A percentile compares a stretch with the other conserved stretches of the same genome.
Conservation (phyloP, 2,888 invertebrate species). For the Gymnocheta viridis region DNA sequence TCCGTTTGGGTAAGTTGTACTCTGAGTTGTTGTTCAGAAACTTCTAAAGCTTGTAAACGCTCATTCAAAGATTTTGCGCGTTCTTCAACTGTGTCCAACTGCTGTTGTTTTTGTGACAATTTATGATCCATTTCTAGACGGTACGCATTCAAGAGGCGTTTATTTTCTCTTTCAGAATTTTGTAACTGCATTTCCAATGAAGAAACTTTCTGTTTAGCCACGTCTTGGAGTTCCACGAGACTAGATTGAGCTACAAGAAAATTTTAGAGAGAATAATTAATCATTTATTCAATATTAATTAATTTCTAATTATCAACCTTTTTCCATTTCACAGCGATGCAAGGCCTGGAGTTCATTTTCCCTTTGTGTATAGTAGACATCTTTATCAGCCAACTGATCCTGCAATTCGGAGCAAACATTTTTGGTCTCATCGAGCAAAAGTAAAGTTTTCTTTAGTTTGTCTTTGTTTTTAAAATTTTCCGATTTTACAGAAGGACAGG, state of each 20-base stretch:
- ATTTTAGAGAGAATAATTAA: background rate
- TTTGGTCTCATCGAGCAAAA: conserved; percentile 77
- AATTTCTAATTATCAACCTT: conserved; percentile 74
- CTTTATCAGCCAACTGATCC: conserved; percentile 79
- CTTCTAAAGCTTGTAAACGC: conserved; percentile 74
- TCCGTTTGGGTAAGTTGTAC: conserved; percentile 77
- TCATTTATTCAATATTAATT: background rate
- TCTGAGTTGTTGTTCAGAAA: conserved; percentile 76
- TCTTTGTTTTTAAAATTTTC: conserved; percentile 74
- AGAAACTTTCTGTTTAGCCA: conserved; percentile 77
- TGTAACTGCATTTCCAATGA: conserved; percentile 77
- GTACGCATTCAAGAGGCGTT: conserved; percentile 75
- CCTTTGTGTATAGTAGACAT: conserved; percentile 76
- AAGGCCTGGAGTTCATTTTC: conserved; percentile 79
- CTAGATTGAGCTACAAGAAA: conserved; percentile 84
- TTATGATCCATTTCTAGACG: conserved; percentile 76
- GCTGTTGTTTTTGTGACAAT: conserved; percentile 76
- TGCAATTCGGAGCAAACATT: conserved; percentile 78
- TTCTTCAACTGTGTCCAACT: conserved; percentile 81
- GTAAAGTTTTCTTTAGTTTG: conserved; percentile 76
- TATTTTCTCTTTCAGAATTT: conserved; percentile 76
- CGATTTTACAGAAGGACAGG: conserved; percentile 76
- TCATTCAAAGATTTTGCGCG: conserved; percentile 75
- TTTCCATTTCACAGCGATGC: conserved; percentile 79
- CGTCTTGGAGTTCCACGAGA: conserved; percentile 80